Base-by-base conservation (phyloP, 1,140 invertebrate species). In the Neuroterus valhalla region DNA sequence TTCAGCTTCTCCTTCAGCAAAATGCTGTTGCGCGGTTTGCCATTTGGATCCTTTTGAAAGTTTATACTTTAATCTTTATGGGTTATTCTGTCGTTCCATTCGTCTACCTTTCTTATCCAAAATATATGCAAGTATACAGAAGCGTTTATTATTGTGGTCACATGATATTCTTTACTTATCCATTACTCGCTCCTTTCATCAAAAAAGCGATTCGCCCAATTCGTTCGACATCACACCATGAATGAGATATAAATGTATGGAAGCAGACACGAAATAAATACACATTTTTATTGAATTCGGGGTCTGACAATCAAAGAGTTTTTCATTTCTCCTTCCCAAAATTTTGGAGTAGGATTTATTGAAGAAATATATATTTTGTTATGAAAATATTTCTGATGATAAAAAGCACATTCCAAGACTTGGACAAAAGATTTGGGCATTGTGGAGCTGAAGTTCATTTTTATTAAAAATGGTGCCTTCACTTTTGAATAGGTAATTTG, bases 61-160 rank as follows among this genome's bases (percentile, higher is more conserved):
- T 94, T 0, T 96, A 97, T 78, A 94, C 96, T 0, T 91, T 95
- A 12, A 90, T 96, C 14, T 96, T 95, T 78, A 95, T 98, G 92
- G 96, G 96, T 12, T 98, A 96, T 91, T 94, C 95, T 82, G 88
- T 98, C 12, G 88, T 94, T 6, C 93, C 96, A 0, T 98, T 99
- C 84, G 93, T 93, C 31, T 90, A 96, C 1, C 92, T 98, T 23
- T 93, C 93, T 5, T 94, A 89, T 72, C 77, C 91, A 1, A 92
- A 91, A 71, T 96, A 94, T 90, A 92, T 91, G 80, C 84, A 87
- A 21, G 92, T 94, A 0, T 94, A 92, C 78, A 79, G 78, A 0
- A 92, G 91, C 14, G 81, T 94, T 11, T 93, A 93, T 79, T 96
- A 93, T 80, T 91, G 91, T 21, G 94, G 92, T 42, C 92, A 93